Base-by-base conservation (phyloP, 2,888 invertebrate species). In the Aproaerema taeniolella region DNA sequence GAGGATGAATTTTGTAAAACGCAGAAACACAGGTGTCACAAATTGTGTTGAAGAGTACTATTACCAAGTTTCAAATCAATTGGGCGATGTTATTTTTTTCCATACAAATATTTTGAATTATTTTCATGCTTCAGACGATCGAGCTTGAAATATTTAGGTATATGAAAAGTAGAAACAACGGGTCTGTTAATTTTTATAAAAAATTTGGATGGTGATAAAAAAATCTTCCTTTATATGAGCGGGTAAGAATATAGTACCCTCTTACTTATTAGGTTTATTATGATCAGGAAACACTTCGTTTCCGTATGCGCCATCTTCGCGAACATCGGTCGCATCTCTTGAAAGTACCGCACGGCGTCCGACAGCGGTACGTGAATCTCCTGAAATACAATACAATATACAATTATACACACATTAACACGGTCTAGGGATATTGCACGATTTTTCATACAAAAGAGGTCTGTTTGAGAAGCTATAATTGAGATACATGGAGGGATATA, bases 271-370 rank as follows among this genome's bases (percentile, higher is more conserved):
- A n/a, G n/a, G n/a, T n/a, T n/a, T n/a, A n/a, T n/a, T n/a, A n/a
- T n/a, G n/a, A n/a, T n/a, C n/a, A n/a, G n/a, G n/a, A n/a, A n/a
- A n/a, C n/a, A n/a, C n/a, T n/a, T n/a, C n/a, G n/a, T n/a, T n/a
- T n/a, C n/a, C 14, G 16, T n/a, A 1, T 4, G 13, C 12, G 31
- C 16, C 31, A 16, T n/a, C 31, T 11, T 2, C 26, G 26, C 26
- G 26, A 25, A 39, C 69, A 69, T 30, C 44, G 49, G 2, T 60
- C 51, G 44, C 73, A 73, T 5, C 59, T 53, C 45, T 73, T 70
- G 58, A 68, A 71, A 1, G 52, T 45, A 0, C 71, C 71, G 0
- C 60, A 63, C 0, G 62, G 55, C 0, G 71, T 67, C 0, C 70
- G 57, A 31, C 71, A 72, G 2, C 67, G 57, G 57, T 58, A 57